Percentiles rank a stretch among this genome's conserved stretches.
phyloP scores from a whole-genome alignment of 2,113 vertebrate genomes.

The Aptenodytes patagonicus region DNA sequence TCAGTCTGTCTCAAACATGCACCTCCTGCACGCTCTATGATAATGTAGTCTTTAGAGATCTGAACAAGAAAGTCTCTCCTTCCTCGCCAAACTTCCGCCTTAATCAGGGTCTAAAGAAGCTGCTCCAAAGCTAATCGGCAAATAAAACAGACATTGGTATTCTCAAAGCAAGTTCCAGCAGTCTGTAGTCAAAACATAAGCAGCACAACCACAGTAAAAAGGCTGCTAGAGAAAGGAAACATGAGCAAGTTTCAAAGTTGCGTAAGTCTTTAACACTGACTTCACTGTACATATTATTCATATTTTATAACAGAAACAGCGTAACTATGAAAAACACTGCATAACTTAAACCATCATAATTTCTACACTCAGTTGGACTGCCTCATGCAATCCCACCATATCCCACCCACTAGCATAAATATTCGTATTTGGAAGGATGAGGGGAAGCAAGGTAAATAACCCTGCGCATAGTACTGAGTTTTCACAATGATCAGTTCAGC shows the following conservation, averaged over 20 bases:
- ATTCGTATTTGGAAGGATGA: not conserved
- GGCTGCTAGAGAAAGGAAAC: not conserved
- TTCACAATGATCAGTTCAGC: not conserved
- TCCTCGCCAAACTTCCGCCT: not conserved
- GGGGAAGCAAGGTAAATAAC: not conserved
- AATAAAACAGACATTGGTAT: not conserved
- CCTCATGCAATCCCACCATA: not conserved
- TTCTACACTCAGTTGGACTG: not conserved
- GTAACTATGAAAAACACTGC: not conserved
- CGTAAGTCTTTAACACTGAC: not conserved
- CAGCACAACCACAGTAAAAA: constrained; percentile 11
- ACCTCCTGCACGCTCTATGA: not conserved
- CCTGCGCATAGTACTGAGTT: not conserved
- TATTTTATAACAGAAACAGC: not conserved
- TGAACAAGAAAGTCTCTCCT: not conserved
- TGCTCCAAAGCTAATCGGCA: not conserved
- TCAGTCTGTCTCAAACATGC: not conserved
- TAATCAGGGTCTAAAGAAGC: not conserved
- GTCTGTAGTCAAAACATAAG: constrained; percentile 6
- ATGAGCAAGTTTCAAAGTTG: not conserved
- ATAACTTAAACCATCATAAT: not conserved
- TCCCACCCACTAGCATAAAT: not conserved
- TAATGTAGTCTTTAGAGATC: not conserved
- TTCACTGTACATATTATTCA: not conserved
- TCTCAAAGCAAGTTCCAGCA: constrained; percentile 47